Base-by-base conservation (phyloP, 2,797 vertebrate genomes). In the Siniperca scherzeri region DNA sequence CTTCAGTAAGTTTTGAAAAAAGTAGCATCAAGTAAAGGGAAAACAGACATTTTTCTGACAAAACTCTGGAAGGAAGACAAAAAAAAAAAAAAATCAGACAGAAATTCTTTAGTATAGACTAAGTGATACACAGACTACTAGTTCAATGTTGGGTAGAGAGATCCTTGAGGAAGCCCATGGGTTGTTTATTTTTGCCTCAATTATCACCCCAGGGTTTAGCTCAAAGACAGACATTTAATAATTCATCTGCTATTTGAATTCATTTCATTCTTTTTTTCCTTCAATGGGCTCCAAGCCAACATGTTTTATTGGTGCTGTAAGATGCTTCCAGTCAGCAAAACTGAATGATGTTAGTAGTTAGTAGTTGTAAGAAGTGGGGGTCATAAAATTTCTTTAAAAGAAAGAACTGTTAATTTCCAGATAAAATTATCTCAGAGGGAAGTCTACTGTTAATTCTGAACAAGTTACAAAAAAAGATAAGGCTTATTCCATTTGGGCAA, bases 181-280 rank as follows among this genome's bases (percentile, higher is more conserved):
- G 83, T 87, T 95, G 89, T 94, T 95, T 94, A 91, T 94, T 91
- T 93, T 90, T 86, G 80, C 70, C 84, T 91, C 88, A 79, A 81
- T 93, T 86, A 92, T 92, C 86, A 91, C 91, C 89, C 85, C 65
- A 61, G 89, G 88, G 88, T 89, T 92, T 89, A 81, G 84, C 88
- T 90, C 91, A 92, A 87, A 93, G 85, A 93, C 68, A 89, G 80
- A 89, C 82, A 78, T 91, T 94, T 87, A 95, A 94, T 93, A 92
- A 95, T 95, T 94, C 42, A 95, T 93, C 74, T 76, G 4, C 78
- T 85, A 82, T 89, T 86, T 82, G 77, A 92, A 92, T 89, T 83
- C 21, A 87, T 92, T 90, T 80, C 11, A 78, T 89, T 70, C 48
- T 81, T 81, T 80, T 70, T 75, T 74, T 25, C 30, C 30, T 73